Evolutionary conservation across 2,797 vertebrate genomes (phyloP), one percentile per base, ranked within the genome.

Genomic region (Neosalanx taihuensis): DNA sequence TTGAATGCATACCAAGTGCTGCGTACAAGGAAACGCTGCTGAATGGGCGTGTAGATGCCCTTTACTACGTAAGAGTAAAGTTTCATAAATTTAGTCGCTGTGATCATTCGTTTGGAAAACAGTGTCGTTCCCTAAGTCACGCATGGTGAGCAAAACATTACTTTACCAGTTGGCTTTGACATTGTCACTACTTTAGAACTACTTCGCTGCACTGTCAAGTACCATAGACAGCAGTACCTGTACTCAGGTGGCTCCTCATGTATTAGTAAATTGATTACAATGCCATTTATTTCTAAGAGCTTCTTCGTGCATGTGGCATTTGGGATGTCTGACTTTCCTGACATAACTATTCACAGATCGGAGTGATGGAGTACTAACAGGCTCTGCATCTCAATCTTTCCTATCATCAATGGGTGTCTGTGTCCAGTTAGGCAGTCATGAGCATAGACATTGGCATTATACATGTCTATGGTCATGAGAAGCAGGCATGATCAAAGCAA

Each of bases 1-100:
- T 84, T 87, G 84, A 86, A 86, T 73, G 62, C 63, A 3, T n/a
- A 75, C 33, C 23, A 20, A 37, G n/a, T 13, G 1, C 7, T 3
- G 31, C 35, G 53, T 35, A 74, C 76, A 64, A 81, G 83, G 70
- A 51, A 29, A 0, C 6, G 46, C 5, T 37, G 63, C 18, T 17
- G 41, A 65, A 66, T 30, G 23, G 2, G 59, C 31, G 58, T 60
- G 1, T 2, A 0, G 4, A 62, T 15, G 53, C 3, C 46, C 46
- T 67, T 67, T 67, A 31, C 13, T 60, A 20, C 58, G 12, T 29
- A 58, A 58, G 4, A n/a, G 17, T 58, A 23, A 23, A n/a, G 18
- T n/a, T 58, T 58, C 56, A 23, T 46, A 46, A 46, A 46, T 9
- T 46, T 46, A 13, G 2, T 46, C 7, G 41, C 7, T 46, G 10